A percentile compares a stretch with the other conserved stretches of the same genome.
These are phyloP conservation scores for Drosophila anomalata DNA, from an alignment of 2,888 invertebrate species.

Conservation along the genomic window DNA sequence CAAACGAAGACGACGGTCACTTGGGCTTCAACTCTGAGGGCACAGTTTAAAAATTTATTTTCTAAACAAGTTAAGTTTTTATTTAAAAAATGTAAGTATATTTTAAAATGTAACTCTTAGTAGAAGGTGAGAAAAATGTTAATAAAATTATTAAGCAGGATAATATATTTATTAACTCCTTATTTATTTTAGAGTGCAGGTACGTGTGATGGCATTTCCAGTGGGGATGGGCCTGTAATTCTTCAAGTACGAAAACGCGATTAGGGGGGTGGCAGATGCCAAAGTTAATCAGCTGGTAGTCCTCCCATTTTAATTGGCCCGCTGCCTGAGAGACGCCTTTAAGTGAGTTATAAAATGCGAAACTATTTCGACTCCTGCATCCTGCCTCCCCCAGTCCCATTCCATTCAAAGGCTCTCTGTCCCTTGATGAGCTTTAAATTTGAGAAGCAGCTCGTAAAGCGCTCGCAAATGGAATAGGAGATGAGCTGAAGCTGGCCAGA, in stretches of 20 bases:
- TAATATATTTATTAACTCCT: not conserved
- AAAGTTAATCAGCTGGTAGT: constrained; percentile 73
- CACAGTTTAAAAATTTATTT: not conserved
- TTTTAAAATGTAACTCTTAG: not conserved
- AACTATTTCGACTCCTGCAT: constrained; percentile 34
- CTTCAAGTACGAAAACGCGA: not conserved
- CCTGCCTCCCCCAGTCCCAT: constrained; percentile 1
- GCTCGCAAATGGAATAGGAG: constrained; percentile 62
- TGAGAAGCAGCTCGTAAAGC: constrained; percentile 44
- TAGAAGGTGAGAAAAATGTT: not conserved
- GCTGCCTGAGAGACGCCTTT: constrained; percentile 49
- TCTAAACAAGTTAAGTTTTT: not conserved
- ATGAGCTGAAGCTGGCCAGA: constrained; percentile 47
- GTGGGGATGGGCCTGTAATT: not conserved
- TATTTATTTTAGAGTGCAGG: not conserved
- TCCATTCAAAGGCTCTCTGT: not conserved
- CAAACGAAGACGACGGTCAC: constrained; percentile 67
- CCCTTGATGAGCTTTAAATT: constrained; percentile 74
- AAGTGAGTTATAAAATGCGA: constrained; percentile 51
- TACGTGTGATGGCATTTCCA: not conserved
- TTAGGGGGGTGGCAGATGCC: constrained; percentile 26
- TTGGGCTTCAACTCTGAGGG: constrained; percentile 52
- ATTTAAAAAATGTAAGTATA: too few species aligned
- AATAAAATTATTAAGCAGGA: not conserved
- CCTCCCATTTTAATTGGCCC: constrained; percentile 75